Evolutionary conservation across 2,113 vertebrate genomes (phyloP), one percentile per base, ranked within the genome.

Genomic region (Pyrgilauda ruficollis): DNA sequence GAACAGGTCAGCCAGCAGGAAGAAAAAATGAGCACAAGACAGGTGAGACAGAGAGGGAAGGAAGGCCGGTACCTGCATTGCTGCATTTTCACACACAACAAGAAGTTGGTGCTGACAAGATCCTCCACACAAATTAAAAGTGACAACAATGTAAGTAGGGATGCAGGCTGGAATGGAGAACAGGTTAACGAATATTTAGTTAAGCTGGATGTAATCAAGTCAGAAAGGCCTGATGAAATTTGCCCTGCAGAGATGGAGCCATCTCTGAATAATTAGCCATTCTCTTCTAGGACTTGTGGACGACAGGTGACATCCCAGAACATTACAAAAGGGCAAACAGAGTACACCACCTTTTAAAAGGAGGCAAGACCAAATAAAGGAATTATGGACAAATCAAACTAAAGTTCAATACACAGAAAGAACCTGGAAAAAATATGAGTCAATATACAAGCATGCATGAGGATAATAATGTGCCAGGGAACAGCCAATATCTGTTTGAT

Each of bases 141-240:
- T 39, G 87, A 93, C 91, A 96, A 85, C 91, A 94, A 93, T 69
- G 3, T 52, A 89, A 91, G 87, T 3, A 82, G 77, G 69, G 66
- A 69, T 58, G 66, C 28, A 73, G 77, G 66, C 49, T 79, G 26
- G 80, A 79, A 87, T 4, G 78, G 52, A 87, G 84, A 95, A 44
- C 37, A 82, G 62, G 69, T 85, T 97, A 95, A 87, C 11, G 1
- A 92, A 81, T 73, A 76, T 84, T 94, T 95, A 82, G 89, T 84
- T 87, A 92, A 91, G 68, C 44, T 87, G 39, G 47, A 96, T 72
- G 69, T 78, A 94, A 94, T 89, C 69, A 84, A 67, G 80, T 75
- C 66, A 91, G 89, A 95, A 96, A 92, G 73, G 89, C 27, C 80
- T 26, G 44, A 92, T 61, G 84, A 84, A 89, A 84, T 93, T 44